Base-by-base conservation (phyloP, 2,113 vertebrate species). In the Mustela lutreola region DNA sequence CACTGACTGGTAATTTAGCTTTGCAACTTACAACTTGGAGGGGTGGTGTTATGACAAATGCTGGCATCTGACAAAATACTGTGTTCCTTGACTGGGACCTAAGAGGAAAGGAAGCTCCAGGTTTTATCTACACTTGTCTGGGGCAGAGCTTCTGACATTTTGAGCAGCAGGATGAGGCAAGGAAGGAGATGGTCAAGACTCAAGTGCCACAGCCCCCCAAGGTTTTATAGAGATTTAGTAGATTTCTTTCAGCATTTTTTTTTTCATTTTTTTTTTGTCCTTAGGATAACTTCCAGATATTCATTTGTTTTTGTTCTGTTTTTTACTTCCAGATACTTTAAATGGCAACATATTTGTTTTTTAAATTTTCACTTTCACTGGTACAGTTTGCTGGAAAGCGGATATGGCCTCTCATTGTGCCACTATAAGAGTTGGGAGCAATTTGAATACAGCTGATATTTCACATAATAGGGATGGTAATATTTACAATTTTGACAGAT, bases 371-470 rank as follows among this genome's bases (percentile, higher is more conserved):
- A 78, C 53, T 45, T 87, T 82, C 5, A 58, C 56, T 0, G 1
- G 9, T 73, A 81, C 5, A 24, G 11, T 80, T 73, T 39, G 9
- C 7, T 42, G 7, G 4, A 45, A 11, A 67, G 15, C 22, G 2
- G 19, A 1, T 19, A 63, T 28, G 45, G 12, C 5, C 19, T 5
- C 10, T 58, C 26, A 60, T 0, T 6, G 14, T 70, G 10, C 0
- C 36, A 65, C 36, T 79, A 1, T 56, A 7, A 4, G 56, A 84
- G 21, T 42, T 62, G 7, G 19, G 28, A 58, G 1, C 33, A 84
- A 85, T 39, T 73, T 36, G 9, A 70, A 33, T 28, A 5, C 28
- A 84, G 36, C 18, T 33, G 18, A 39, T 84, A 58, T 73, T 71
- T 89, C 71, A 89, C 10, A 19, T 45, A 48, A 73, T 36, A 85